These are phyloP conservation scores for Xenopus petersii DNA, from an alignment of 2,797 vertebrate species.

Conservation along the genomic window DNA sequence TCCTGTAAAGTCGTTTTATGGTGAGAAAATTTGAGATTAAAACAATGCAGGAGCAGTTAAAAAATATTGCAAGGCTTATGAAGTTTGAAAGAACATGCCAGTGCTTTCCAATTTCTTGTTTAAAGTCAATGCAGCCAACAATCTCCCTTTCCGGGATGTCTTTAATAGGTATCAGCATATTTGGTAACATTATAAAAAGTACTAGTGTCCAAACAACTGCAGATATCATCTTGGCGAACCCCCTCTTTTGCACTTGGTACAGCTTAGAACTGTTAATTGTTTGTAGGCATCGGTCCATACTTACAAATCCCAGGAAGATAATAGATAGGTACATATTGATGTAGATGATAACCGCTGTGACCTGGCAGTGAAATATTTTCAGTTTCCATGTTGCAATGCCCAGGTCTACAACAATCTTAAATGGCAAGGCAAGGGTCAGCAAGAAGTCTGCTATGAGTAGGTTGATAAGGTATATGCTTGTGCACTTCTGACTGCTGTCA, in stretches of 20 bases:
- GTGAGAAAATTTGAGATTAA: conserved; percentile 74
- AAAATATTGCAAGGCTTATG: conserved; percentile 76
- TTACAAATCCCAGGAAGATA: conserved; percentile 80
- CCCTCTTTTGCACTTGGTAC: conserved; percentile 74
- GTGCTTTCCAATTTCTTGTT: conserved; percentile 71
- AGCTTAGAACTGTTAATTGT: conserved; percentile 62
- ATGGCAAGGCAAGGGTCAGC: conserved; percentile 76
- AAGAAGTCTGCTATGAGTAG: conserved; percentile 77
- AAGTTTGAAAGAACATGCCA: conserved; percentile 87
- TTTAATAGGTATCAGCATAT: conserved; percentile 79
- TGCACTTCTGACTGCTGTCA: conserved; percentile 60
- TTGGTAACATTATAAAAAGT: conserved; percentile 81
- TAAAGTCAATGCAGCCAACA: conserved; percentile 75
- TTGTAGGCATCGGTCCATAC: conserved; percentile 79
- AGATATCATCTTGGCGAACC: conserved; percentile 77
- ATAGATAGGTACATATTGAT: conserved; percentile 86
- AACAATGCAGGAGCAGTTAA: conserved; percentile 76
- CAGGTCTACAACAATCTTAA: conserved; percentile 82
- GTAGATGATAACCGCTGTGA: conserved; percentile 80
- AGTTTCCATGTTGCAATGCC: conserved; percentile 72
- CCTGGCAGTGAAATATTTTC: conserved; percentile 83
- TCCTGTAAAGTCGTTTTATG: conserved; percentile 67
- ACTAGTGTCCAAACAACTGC: conserved; percentile 75
- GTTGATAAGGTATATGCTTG: conserved; percentile 79
- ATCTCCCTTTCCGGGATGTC: conserved; percentile 51